Conservation (phyloP, 2,888 invertebrate species). For the Odontomyia ornata region DNA sequence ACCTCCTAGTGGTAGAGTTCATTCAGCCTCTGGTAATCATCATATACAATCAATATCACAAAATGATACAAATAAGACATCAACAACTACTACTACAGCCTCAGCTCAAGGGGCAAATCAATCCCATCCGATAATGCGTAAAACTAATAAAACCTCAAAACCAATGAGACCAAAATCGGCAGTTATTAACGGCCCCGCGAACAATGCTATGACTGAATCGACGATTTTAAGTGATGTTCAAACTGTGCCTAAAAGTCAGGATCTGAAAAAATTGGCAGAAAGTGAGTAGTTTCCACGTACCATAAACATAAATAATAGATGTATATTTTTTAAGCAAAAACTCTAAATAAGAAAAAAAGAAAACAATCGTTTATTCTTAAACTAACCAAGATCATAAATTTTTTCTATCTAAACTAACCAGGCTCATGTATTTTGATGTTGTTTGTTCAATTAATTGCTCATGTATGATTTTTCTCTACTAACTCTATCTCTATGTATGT, state of each 20-base stretch:
- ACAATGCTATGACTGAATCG: constrained; percentile 49
- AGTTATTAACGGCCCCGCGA: constrained; percentile 50
- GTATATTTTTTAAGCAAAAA: constrained; percentile 25
- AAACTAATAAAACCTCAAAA: constrained; percentile 56
- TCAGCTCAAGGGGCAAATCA: constrained; percentile 46
- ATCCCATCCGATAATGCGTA: constrained; percentile 50
- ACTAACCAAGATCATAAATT: not conserved
- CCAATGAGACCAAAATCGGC: constrained; percentile 56
- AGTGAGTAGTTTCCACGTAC: constrained; percentile 58
- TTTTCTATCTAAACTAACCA: not conserved
- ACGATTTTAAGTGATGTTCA: constrained; percentile 50
- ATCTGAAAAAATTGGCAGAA: constrained; percentile 63
- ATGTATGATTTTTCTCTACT: constrained; percentile 9
- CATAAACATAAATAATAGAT: constrained; percentile 35
- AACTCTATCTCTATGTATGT: constrained; percentile 13
- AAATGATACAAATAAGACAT: constrained; percentile 56
- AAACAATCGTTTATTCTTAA: not conserved
- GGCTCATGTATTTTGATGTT: constrained; percentile 11
- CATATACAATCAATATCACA: constrained; percentile 59
- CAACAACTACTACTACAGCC: constrained; percentile 46
- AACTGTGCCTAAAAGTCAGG: constrained; percentile 61
- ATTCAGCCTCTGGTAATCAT: constrained; percentile 58
- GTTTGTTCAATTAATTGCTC: constrained; percentile 6
- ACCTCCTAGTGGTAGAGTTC: constrained; percentile 65
- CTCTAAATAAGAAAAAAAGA: not conserved